These are phyloP conservation scores for Synergus umbraculus DNA, from an alignment of 2,888 invertebrate genomes.

Conservation along the genomic window DNA sequence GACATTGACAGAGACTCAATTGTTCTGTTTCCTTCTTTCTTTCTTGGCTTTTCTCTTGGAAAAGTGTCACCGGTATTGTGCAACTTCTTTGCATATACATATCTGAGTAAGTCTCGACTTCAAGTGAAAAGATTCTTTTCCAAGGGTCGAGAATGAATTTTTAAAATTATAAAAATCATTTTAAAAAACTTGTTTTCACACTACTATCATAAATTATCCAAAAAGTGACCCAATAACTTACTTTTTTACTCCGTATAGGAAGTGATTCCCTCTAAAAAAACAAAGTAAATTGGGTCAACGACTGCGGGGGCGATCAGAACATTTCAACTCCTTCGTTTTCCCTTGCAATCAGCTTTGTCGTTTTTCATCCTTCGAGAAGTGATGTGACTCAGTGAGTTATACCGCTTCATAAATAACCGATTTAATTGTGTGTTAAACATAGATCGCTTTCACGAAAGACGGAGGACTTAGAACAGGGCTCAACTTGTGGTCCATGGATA, in stretches of 20 bases:
- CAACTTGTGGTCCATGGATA: not conserved
- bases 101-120: not conserved
- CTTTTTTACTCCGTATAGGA: not conserved
- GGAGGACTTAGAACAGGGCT: not conserved
- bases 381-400: not conserved
- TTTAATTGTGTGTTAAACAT: slow-evolving; percentile 34
- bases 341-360: not conserved
- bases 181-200: not conserved
- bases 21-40: not conserved
- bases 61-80: slow-evolving; percentile 6
- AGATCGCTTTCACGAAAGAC: slow-evolving; percentile 29
- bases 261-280: not conserved
- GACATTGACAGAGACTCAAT: slow-evolving; percentile 15
- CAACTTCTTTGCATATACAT: not conserved
- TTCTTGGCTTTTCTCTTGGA: slow-evolving; percentile 14
- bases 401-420: slow-evolving; percentile 15
- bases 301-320: not conserved
- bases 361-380: not conserved
- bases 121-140: not conserved
- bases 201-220: not conserved
- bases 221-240: not conserved
- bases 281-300: not conserved
- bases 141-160: not conserved
- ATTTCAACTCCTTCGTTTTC: not conserved
- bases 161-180: not conserved